Percentiles rank a stretch among this genome's conserved stretches.
These are phyloP conservation scores for Cydia amplana DNA, from an alignment of 1,140 invertebrate species.

Conservation along the genomic window DNA sequence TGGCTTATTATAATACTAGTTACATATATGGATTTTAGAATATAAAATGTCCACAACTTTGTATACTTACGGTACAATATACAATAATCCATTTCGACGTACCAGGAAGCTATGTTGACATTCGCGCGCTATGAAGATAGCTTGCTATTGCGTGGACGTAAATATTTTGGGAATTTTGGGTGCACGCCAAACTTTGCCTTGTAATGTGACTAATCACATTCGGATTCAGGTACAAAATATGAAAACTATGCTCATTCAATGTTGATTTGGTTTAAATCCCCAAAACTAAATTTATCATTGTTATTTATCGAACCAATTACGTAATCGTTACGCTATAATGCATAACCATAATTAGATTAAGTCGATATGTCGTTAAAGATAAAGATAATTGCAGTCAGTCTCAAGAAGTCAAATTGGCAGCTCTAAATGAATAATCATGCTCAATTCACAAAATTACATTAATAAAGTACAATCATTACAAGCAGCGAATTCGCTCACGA, in stretches of 20 bases:
- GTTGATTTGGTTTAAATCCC: not conserved
- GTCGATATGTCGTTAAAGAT: not conserved
- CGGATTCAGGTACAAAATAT: not conserved
- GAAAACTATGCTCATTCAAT: not conserved
- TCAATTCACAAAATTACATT: not conserved
- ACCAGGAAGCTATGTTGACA: conserved; percentile 9
- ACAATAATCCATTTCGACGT: not conserved
- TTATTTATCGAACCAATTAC: not conserved
- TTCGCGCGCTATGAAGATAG: not conserved
- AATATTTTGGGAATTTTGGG: conserved; percentile 27
- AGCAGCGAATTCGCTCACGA: not conserved
- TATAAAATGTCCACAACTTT: not conserved
- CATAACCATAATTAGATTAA: not conserved
- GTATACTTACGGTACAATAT: not conserved
- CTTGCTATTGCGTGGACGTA: conserved; percentile 17
- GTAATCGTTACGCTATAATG: not conserved
- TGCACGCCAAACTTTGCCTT: not conserved
- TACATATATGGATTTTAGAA: not conserved
- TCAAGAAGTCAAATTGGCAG: not conserved
- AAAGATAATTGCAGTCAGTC: not conserved
- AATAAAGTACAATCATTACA: not conserved
- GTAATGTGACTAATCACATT: conserved; percentile 3
- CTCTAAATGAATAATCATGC: not conserved
- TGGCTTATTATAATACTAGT: no score
- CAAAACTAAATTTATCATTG: not conserved